Evolutionary conservation across 2,888 invertebrate species (phyloP), one percentile per base, ranked within the genome.

Genomic region (Dilophus febrilis): DNA sequence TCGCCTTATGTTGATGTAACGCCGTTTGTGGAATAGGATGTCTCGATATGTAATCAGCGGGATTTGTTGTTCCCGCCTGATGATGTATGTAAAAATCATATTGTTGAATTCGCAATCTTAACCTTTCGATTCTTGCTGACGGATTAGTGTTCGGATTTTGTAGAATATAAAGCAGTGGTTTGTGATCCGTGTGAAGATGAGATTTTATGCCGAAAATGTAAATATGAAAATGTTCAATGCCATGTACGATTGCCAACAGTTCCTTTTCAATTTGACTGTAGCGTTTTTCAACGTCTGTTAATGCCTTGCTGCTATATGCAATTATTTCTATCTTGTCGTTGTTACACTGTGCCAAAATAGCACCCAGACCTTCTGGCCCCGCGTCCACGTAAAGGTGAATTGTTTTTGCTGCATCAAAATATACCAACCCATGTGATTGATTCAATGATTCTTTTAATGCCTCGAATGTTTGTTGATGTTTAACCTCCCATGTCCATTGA

Each of bases 251-350:
- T 1, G 54, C 54, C 16, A 54, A 42, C 3, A 50, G 40, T 41
- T 57, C 53, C 43, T 54, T 56, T 37, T 55, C 54, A 10, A 53
- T 53, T 42, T 51, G 51, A 12, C 50, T 45, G 44, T 50, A 53
- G 10, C 42, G 48, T 22, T 35, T 13, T 35, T 35, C 41, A 11
- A 40, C 8, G n/a, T 6, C 7, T 1, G 40, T 41, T 11, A 44
- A 29, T 7, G 44, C 27, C 22, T 34, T 35, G 3, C 42, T 26
- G 5, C 17, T 37, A 27, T 35, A 42, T 5, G 40, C 39, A 13
- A 42, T 32, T 19, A 43, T 40, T 17, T 10, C n/a, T 3, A n/a
- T n/a, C n/a, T n/a, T n/a, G n/a, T n/a, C n/a, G n/a, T n/a, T n/a
- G n/a, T 37, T 34, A 10, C 40, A 28, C 27, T 45, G 45, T 2